Evolutionary conservation across 1,140 invertebrate species (phyloP).

Genomic region (Dreissena polymorpha): DNA sequence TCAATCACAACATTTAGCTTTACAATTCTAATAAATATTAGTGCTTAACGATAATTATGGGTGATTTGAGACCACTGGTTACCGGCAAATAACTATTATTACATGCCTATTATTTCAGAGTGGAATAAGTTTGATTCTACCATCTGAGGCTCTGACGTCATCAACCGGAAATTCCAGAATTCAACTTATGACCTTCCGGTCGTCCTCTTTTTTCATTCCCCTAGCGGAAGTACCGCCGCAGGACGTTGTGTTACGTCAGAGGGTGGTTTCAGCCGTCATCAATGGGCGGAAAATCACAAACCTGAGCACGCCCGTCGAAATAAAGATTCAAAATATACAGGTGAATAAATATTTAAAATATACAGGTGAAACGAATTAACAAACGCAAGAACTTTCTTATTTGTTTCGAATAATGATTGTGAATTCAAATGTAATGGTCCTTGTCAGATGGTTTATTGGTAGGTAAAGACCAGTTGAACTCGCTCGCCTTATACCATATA

Average conservation of each 20-base stretch:
- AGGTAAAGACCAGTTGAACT: too few relatives aligned
- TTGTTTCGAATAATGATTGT: neutral
- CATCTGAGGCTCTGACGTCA: conserved; percentile 56
- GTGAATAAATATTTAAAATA: conserved; percentile 35
- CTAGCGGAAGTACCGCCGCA: conserved; percentile 43
- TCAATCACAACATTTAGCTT: too few relatives aligned
- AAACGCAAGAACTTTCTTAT: conserved; percentile 7
- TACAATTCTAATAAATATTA: too few relatives aligned
- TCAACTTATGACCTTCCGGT: conserved; percentile 66
- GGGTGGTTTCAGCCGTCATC: conserved; percentile 73
- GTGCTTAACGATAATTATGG: too few relatives aligned
- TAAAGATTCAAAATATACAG: conserved; percentile 71
- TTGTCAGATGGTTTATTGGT: too few relatives aligned
- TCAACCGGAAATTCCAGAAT: conserved; percentile 48
- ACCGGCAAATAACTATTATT: too few relatives aligned
- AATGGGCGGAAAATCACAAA: conserved; percentile 73
- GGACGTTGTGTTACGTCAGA: conserved; percentile 66
- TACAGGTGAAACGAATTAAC: neutral
- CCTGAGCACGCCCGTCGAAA: conserved; percentile 77
- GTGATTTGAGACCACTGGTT: too few relatives aligned
- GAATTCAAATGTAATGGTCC: neutral
- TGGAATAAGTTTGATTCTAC: conserved; percentile 57
- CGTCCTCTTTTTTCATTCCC: conserved; percentile 68
- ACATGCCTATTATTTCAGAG: conserved; percentile 31
- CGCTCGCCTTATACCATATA: too few relatives aligned